These are phyloP conservation scores for Halocynthia aurantium DNA, from an alignment of 23 tunicate genomes.

Conservation along the genomic window DNA sequence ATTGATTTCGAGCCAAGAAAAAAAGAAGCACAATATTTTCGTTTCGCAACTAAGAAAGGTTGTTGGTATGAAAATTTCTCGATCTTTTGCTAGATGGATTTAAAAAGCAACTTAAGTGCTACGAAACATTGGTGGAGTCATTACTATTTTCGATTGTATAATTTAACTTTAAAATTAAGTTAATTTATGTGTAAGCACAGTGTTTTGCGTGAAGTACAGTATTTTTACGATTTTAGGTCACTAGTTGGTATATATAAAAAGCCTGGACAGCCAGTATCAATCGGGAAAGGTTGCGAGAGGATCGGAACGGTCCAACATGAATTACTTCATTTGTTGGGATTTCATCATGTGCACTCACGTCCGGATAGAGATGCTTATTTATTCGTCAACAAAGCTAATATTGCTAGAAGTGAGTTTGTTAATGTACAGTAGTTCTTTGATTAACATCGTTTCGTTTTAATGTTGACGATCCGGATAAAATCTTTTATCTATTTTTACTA, in stretches of 20 bases:
- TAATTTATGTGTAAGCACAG: too few species aligned
- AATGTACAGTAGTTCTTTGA: too few species aligned
- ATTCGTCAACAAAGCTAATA: neutral
- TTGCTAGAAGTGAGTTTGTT: neutral
- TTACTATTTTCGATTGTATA: too few species aligned
- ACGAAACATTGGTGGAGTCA: too few species aligned
- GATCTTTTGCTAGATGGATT: too few species aligned
- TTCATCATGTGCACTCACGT: slow-evolving; percentile 1
- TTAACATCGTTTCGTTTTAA: too few species aligned
- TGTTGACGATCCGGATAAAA: too few species aligned
- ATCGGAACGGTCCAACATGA: neutral
- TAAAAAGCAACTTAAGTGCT: too few species aligned
- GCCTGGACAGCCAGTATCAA: neutral
- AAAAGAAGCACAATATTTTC: neutral
- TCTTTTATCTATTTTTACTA: too few species aligned
- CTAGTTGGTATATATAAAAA: neutral
- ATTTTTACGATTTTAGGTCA: neutral
- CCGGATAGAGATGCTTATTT: slow-evolving; percentile 7
- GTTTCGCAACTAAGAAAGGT: neutral
- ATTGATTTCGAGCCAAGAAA: neutral
- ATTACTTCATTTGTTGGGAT: slow-evolving; percentile 6
- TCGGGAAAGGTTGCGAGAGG: neutral
- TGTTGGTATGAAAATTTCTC: neutral
- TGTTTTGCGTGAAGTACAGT: too few species aligned
- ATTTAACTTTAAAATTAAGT: too few species aligned